These are phyloP conservation scores for Ornithoptera priamus DNA, from an alignment of 2,888 invertebrate species.

Conservation along the genomic window DNA sequence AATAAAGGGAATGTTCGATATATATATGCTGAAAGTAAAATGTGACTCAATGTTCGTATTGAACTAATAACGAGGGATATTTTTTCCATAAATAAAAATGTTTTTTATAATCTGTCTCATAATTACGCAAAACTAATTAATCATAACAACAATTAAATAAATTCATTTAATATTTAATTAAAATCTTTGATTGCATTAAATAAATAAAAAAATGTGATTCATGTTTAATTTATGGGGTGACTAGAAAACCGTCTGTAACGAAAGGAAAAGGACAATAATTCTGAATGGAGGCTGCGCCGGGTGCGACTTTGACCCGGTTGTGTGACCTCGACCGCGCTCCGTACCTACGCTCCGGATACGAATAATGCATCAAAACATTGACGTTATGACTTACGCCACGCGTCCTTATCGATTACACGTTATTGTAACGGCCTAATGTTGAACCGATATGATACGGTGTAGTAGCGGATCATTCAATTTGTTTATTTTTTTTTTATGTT, in stretches of 20 bases:
- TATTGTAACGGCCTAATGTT: slow-evolving; percentile 4
- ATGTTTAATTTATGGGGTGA: slow-evolving; percentile 1
- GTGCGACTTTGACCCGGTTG: slow-evolving; percentile 71
- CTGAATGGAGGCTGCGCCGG: slow-evolving; percentile 48
- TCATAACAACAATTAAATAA: neutral
- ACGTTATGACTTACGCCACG: slow-evolving; percentile 16
- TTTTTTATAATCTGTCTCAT: no score
- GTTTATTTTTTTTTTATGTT: neutral
- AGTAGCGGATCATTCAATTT: neutral
- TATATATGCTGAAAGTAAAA: no score
- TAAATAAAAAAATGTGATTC: neutral
- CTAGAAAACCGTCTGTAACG: slow-evolving; percentile 35
- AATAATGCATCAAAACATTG: slow-evolving; percentile 32
- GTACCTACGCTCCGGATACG: slow-evolving; percentile 35
- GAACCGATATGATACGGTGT: neutral
- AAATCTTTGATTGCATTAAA: neutral
- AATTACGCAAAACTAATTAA: no score
- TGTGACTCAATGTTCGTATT: no score
- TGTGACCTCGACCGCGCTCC: slow-evolving; percentile 60
- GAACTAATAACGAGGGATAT: no score
- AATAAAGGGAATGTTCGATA: no score
- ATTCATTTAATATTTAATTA: neutral
- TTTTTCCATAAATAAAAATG: no score
- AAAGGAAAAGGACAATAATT: slow-evolving; percentile 44
- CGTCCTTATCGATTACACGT: slow-evolving; percentile 23